Base-by-base conservation (phyloP, 2,888 invertebrate genomes). In the Teleogryllus oceanicus region DNA sequence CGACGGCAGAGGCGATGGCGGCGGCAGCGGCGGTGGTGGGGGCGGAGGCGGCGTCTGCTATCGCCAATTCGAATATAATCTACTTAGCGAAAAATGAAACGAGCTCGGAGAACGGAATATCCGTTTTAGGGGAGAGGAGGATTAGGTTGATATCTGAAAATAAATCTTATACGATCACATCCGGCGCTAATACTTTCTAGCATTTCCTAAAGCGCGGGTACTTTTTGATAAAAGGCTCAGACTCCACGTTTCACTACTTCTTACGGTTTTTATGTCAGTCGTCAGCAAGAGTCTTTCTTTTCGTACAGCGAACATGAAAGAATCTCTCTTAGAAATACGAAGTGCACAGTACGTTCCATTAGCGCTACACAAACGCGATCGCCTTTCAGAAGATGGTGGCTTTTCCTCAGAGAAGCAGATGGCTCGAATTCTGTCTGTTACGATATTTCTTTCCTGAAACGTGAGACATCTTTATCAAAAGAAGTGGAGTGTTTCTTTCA, bases 1-100 rank as follows among this genome's bases (percentile, higher is more conserved):
- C 37, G 37, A 37, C 37, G 37, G 37, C 37, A 37, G 37, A 37
- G 37, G 37, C 37, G 37, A 37, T 8, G 37, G 37, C 37, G 37
- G 37, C 37, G 37, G n/a, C 62, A 18, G 62, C 62, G 62, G 13
- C 8, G 62, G 13, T 62, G 62, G 62, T 62, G 62, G 11, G n/a
- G n/a, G 62, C 62, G 13, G n/a, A 5, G 13, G 62, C n/a, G 62
- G 13, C 62, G 62, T 62, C n/a, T n/a, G 62, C 37, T 18, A 62
- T 62, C 62, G 13, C 16, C n/a, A 62, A 62, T 62, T 62, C 62
- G n/a, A 62, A 62, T 13, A 62, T 62, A 62, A 62, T 62, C 62
- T 62, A 62, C 62, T 62, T 62, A 62, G 62, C 62, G 62, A 62
- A 62, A 62, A 62, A 62, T 62, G 62, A 62, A 62, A 18, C 62